These are phyloP conservation scores for Clarias laeviceps DNA, from an alignment of 2,797 vertebrate genomes.

Conservation along the genomic window DNA sequence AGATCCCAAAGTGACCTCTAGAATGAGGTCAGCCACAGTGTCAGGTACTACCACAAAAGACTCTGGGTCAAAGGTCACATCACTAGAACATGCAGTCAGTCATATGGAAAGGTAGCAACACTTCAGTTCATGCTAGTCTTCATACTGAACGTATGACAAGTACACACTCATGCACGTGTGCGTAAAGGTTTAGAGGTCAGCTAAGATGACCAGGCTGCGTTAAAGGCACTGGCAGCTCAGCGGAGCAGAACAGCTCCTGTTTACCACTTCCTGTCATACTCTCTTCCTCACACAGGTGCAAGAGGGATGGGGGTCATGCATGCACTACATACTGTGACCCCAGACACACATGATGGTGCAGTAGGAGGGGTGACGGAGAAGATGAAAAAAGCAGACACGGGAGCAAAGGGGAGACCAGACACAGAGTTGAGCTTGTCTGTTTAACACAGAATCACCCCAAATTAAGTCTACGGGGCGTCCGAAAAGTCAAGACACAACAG, in stretches of 20 bases:
- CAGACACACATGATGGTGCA: neutral
- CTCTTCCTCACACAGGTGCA: neutral
- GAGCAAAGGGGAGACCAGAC: neutral
- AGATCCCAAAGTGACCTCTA: no score
- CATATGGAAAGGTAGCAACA: neutral
- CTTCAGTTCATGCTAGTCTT: constrained; percentile 1
- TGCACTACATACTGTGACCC: neutral
- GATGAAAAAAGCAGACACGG: neutral
- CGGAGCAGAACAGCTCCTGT: constrained; percentile 58
- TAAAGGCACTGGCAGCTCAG: constrained; percentile 51
- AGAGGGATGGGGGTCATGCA: neutral
- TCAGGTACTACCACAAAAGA: neutral
- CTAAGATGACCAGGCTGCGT: constrained; percentile 14
- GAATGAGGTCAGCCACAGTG: neutral
- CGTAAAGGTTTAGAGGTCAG: constrained; percentile 7
- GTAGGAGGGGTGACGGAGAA: neutral
- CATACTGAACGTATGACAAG: no score
- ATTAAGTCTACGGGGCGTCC: neutral
- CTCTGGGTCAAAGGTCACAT: neutral
- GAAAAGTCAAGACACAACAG: neutral
- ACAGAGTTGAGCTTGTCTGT: neutral
- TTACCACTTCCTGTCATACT: constrained; percentile 20
- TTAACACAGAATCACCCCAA: neutral
- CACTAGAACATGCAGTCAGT: neutral
- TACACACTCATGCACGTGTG: neutral